Conservation (phyloP, 1,140 invertebrate species). For the Periplaneta americana region DNA sequence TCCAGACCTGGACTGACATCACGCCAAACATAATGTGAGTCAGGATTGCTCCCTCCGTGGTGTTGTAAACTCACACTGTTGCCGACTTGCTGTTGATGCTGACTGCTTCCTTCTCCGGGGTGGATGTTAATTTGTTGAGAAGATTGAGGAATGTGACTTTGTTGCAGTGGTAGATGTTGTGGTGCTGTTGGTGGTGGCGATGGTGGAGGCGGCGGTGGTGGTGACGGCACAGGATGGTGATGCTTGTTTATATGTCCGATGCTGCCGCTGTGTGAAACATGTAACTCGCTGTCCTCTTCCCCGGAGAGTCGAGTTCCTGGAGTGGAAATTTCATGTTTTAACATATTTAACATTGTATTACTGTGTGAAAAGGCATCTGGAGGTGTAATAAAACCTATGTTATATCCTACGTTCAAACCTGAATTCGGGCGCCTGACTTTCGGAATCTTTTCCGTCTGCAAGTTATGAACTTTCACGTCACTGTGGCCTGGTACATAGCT, state of each 20-base stretch:
- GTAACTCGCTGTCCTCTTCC: background rate
- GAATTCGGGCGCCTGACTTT: background rate
- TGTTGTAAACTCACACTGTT: background rate
- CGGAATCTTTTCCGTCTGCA: background rate
- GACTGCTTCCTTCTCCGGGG: no score
- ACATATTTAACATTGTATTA: background rate
- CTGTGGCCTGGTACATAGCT: no score
- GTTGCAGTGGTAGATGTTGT: background rate
- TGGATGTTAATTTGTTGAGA: no score
- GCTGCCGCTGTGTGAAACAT: no score
- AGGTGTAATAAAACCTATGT: background rate
- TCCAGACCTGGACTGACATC: background rate
- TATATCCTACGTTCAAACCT: background rate
- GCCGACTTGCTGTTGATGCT: background rate
- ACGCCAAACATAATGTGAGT: background rate
- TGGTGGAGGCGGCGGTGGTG: no score
- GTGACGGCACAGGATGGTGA: no score
- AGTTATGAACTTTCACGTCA: no score
- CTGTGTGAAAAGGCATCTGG: background rate
- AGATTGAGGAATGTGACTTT: background rate
- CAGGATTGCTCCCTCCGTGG: background rate
- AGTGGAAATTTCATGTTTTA: background rate
- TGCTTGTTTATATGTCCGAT: no score
- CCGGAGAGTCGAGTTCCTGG: background rate
- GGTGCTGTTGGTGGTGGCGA: background rate